phyloP scores from a whole-genome alignment of 2,113 vertebrate species.

The Buteo buteo region DNA sequence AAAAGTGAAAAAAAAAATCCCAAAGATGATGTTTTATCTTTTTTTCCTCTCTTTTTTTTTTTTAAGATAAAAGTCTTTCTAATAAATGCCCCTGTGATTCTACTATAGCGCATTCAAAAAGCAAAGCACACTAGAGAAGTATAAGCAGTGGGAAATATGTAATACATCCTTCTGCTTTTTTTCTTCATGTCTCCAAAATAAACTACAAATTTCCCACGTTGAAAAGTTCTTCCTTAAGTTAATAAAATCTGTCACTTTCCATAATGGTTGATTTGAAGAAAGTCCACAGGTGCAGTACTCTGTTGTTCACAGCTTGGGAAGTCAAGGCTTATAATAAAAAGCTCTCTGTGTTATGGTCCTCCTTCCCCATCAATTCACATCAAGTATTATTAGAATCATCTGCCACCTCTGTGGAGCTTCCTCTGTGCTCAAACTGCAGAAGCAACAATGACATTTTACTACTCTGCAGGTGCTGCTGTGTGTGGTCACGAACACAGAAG shows the following conservation, averaged over 20 bases:
- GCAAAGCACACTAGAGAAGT: background rate
- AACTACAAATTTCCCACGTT: slow-evolving; percentile 59
- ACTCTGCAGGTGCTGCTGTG: slow-evolving; percentile 84
- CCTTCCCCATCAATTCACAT: slow-evolving; percentile 75
- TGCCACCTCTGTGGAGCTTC: slow-evolving; percentile 71
- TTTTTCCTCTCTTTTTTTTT: background rate
- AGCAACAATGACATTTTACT: slow-evolving; percentile 79
- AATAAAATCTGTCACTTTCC: slow-evolving; percentile 80
- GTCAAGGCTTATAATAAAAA: slow-evolving; percentile 74
- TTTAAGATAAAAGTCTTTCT: background rate
- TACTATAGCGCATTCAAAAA: slow-evolving; percentile 37
- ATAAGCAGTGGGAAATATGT: slow-evolving; percentile 46
- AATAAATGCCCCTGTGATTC: background rate
- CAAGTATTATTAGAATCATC: slow-evolving; percentile 73
- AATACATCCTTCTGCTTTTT: slow-evolving; percentile 38
- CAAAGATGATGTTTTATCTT: background rate
- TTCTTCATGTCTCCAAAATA: slow-evolving; percentile 56
- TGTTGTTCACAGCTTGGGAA: slow-evolving; percentile 60
- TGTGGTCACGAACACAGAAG: slow-evolving; percentile 74
- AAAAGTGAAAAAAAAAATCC: background rate
- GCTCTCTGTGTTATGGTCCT: slow-evolving; percentile 61
- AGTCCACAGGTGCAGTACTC: slow-evolving; percentile 75
- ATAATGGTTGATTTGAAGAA: slow-evolving; percentile 68
- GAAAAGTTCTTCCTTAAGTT: slow-evolving; percentile 78
- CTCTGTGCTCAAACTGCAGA: slow-evolving; percentile 72